Base-by-base conservation (phyloP, 2,888 invertebrate species). In the Tiphia femorata region DNA sequence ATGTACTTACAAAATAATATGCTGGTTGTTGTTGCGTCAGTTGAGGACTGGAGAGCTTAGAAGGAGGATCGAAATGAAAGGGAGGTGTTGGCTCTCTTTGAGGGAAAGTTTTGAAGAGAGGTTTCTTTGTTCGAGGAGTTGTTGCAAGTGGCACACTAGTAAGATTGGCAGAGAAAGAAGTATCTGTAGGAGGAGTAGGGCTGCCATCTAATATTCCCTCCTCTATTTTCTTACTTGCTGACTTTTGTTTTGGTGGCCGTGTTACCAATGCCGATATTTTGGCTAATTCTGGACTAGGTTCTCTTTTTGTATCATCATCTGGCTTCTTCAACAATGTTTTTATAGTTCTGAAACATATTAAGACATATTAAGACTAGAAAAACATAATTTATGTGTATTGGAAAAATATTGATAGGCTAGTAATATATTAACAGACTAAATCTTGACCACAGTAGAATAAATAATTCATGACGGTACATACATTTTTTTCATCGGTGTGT, bases 211-310 rank as follows among this genome's bases (percentile, higher is more conserved):
- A 69, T 58, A 68, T 68, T 69, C 76, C 76, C 59, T 79, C 79
- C 72, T 80, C 78, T 79, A 65, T 69, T 82, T 72, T 78, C 78
- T 82, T 80, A 83, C 82, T 82, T 77, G 81, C 71, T 60, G 81
- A 86, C 83, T 92, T 92, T 58, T 86, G 89, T 78, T 93, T 93
- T 1, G 92, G 92, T 48, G 93, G 93, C 62, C 93, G 87, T 3
- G 93, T 94, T 29, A 94, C 91, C 55, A 95, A 83, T 19, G 94
- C 93, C 6, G 94, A 92, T 78, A 95, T 94, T 79, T 92, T 90
- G 8, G 94, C 94, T 62, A 95, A 84, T 77, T 94, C 94, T 7
- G 94, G 93, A 23, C 93, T 92, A 27, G 89, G 88, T 77, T 93
- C 92, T 51, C 91, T 86, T 73, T 89, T 89, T 6, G 76, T 62